Base-by-base conservation (phyloP, 2,888 invertebrate species). In the Bhutanitis thaidina region DNA sequence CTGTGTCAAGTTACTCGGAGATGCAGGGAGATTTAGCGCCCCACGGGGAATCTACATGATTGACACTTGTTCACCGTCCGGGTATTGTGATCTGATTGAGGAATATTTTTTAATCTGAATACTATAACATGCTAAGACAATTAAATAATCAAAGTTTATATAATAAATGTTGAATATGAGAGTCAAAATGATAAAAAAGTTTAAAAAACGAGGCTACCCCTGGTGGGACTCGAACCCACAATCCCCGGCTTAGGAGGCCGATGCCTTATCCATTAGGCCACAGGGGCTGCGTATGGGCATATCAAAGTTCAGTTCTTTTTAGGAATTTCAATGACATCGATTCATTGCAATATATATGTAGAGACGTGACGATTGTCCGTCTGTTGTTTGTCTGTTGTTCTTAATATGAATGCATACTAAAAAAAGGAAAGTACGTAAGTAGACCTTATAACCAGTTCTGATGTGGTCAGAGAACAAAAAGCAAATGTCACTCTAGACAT, bases 231-330 rank as follows among this genome's bases (percentile, higher is more conserved):
- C 92, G 92, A 92, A 92, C 92, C 92, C 92, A 92, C 92, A 93
- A 92, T 92, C 92, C 92, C 92, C 92, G 92, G 92, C 92, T 92
- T 92, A 93, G 93, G 92, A 92, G 92, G 92, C 92, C 92, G 92
- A 92, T 92, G 92, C 93, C 93, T 93, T 92, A 92, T 93, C 92
- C 92, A 92, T 93, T 93, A 92, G 93, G 93, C 92, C 93, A 93
- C 93, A 92, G 92, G 92, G 92, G 92, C 92, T 77, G 0, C 16
- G 32, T 3, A 1, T 7, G 1, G 0, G 0, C 7, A 0, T 1
- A 5, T 7, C 5, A 32, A 32, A 12, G 2, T 27, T 8, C 8
- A 8, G 8, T 27, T 27, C 27, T 27, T 7, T 8, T 27, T 27
- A 27, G 5, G 20, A 3, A 20, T n/a, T n/a, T n/a, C n/a, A n/a